These are phyloP conservation scores for Ennomos fuscantarius DNA, from an alignment of 2,888 invertebrate species.

Conservation along the genomic window DNA sequence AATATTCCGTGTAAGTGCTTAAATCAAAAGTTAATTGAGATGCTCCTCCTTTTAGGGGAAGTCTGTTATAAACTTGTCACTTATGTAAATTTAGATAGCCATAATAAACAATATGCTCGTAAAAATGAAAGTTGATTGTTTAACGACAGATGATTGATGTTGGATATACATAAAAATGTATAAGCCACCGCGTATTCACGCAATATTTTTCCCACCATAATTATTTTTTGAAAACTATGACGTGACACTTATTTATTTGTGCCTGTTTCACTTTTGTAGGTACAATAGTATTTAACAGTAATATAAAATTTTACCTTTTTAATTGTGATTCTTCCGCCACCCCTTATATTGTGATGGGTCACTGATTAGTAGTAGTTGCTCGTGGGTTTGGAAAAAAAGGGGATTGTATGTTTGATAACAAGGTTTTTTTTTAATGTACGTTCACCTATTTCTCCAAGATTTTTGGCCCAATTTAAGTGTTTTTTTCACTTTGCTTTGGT, in stretches of 20 bases:
- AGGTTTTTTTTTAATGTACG: too few relatives aligned
- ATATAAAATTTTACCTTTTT: too few relatives aligned
- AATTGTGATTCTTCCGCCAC: too few relatives aligned
- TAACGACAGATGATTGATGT: slow-evolving; percentile 65
- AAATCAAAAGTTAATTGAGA: slow-evolving; percentile 35
- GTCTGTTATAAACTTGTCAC: slow-evolving; percentile 43
- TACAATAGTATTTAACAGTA: not conserved
- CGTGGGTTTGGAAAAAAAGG: too few relatives aligned
- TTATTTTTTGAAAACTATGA: slow-evolving; percentile 30
- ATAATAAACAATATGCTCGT: slow-evolving; percentile 47
- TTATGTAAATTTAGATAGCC: slow-evolving; percentile 49
- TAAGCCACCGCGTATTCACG: slow-evolving; percentile 59
- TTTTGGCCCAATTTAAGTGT: too few relatives aligned
- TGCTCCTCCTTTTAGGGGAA: slow-evolving; percentile 36
- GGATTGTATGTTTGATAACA: too few relatives aligned
- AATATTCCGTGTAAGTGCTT: slow-evolving; percentile 20
- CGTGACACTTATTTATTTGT: slow-evolving; percentile 28
- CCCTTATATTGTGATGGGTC: too few relatives aligned
- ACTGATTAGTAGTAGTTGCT: too few relatives aligned
- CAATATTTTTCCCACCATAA: slow-evolving; percentile 52
- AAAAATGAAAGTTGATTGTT: slow-evolving; percentile 72
- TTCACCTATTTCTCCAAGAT: too few relatives aligned
- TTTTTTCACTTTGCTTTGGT: too few relatives aligned
- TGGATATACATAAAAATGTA: slow-evolving; percentile 55
- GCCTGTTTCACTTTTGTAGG: slow-evolving; percentile 24